phyloP scores from a whole-genome alignment of 2,888 invertebrate genomes.

The Nemurella pictetii region DNA sequence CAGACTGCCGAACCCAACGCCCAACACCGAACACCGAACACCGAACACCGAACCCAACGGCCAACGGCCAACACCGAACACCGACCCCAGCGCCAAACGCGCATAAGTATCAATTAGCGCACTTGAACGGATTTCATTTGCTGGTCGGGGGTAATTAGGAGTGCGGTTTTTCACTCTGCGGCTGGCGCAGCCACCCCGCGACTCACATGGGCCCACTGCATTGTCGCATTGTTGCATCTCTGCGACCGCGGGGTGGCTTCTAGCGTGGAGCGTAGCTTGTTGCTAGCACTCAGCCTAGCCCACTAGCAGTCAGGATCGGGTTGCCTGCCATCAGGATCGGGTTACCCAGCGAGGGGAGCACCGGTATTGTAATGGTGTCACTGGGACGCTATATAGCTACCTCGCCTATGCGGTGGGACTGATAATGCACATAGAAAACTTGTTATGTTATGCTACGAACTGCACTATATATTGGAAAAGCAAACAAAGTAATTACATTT shows the following conservation, averaged over 20 bases:
- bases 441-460: background rate
- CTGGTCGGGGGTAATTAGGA: background rate
- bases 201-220: background rate
- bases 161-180: background rate
- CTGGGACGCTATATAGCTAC: background rate
- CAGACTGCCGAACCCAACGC: too few species aligned
- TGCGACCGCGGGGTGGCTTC: background rate
- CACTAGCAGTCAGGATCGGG: background rate
- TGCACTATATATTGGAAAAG: too few species aligned
- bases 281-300: background rate
- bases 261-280: too few species aligned
- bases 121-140: background rate
- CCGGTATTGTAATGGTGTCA: background rate
- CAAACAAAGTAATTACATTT: background rate
- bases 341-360: background rate
- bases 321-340: background rate
- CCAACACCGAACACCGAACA: too few species aligned
- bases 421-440: background rate
- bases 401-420: too few species aligned
- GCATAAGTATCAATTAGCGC: too few species aligned
- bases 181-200: background rate
- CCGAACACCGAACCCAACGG: too few species aligned
- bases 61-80: too few species aligned
- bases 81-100: too few species aligned
- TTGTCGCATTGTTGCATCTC: background rate